Percentiles rank a stretch among this genome's conserved stretches.
phyloP scores from a whole-genome alignment of 2,888 invertebrate genomes.

The Troides oblongomaculatus region DNA sequence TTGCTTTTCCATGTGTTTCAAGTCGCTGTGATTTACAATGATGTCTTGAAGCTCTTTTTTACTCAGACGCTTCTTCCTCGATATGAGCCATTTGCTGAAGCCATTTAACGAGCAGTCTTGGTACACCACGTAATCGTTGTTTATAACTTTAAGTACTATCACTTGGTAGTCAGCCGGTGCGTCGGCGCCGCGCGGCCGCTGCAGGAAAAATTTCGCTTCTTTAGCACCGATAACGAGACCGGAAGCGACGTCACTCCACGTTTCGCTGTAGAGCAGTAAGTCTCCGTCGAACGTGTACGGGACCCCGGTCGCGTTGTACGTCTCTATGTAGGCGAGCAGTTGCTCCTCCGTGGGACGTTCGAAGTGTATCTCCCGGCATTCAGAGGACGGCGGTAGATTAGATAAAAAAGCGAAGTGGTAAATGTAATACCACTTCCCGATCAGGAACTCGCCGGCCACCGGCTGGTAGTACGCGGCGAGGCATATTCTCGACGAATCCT shows the following conservation, averaged over 20 bases:
- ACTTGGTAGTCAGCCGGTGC: not conserved
- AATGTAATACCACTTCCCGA: conserved; percentile 10
- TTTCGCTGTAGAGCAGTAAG: not conserved
- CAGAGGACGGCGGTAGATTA: not conserved
- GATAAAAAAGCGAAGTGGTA: not conserved
- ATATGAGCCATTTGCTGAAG: conserved; percentile 1
- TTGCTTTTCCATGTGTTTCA: not conserved
- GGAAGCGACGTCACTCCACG: not conserved
- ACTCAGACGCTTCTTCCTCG: not conserved
- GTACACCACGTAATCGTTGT: conserved; percentile 3
- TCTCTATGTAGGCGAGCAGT: not conserved
- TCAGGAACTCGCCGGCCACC: not conserved
- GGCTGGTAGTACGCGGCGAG: not conserved
- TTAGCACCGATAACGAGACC: conserved; percentile 5
- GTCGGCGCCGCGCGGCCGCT: not conserved
- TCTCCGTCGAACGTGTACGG: conserved; percentile 18
- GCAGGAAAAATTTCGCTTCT: conserved; percentile 9
- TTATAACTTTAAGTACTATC: not conserved
- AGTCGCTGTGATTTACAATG: conserved; percentile 1
- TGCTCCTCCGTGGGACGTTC: not conserved
- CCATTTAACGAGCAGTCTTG: conserved; percentile 1
- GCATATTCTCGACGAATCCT: conserved; percentile 4
- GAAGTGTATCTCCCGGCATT: conserved; percentile 1
- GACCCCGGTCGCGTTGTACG: conserved; percentile 4
- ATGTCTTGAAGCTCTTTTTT: not conserved